Evolutionary conservation across 2,888 invertebrate genomes (phyloP).

Genomic region (Hypolimnas misippus): DNA sequence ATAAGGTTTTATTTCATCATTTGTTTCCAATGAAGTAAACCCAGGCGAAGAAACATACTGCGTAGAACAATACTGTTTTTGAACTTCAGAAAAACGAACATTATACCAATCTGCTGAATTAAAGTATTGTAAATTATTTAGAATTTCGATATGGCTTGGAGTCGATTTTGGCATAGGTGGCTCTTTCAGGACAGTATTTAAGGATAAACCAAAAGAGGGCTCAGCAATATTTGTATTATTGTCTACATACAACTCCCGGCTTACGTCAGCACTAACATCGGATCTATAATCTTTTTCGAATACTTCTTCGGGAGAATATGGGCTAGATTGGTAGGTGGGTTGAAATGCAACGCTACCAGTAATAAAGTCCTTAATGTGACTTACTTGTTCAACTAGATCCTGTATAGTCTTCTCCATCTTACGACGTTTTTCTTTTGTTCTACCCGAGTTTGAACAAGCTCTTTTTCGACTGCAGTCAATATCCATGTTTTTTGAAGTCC

Average conservation of each 20-base stretch:
- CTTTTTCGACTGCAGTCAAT: too few species aligned
- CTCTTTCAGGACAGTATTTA: too few species aligned
- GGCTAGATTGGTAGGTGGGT: background rate
- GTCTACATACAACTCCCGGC: background rate
- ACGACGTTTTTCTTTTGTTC: too few species aligned
- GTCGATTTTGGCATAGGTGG: too few species aligned
- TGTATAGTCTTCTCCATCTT: too few species aligned
- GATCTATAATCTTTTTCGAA: background rate
- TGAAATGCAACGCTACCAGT: too few species aligned
- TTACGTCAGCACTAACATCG: background rate
- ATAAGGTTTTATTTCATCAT: background rate
- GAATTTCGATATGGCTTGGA: too few species aligned
- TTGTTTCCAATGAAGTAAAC: background rate
- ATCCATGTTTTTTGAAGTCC: too few species aligned
- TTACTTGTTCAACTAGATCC: too few species aligned
- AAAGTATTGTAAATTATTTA: background rate
- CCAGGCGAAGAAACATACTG: background rate
- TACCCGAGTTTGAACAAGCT: too few species aligned
- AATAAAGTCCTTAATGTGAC: too few species aligned
- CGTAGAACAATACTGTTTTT: background rate
- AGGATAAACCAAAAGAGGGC: background rate
- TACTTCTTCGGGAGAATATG: background rate
- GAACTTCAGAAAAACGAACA: background rate
- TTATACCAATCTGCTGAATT: background rate
- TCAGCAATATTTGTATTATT: background rate